Base-by-base conservation (phyloP, 2,113 vertebrate genomes). In the Silurus asotus region DNA sequence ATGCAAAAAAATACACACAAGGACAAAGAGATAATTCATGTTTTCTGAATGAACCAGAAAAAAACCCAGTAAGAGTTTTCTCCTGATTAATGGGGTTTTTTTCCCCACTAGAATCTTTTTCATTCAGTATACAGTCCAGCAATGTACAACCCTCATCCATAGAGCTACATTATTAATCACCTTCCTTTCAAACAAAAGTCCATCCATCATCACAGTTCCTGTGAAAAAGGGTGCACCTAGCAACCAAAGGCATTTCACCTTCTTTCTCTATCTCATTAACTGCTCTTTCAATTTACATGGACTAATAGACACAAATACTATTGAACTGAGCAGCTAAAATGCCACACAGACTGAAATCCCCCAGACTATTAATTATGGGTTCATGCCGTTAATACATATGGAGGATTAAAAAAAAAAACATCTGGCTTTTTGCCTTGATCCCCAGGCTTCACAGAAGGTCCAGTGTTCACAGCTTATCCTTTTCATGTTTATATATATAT, bases 91-190 rank as follows among this genome's bases (percentile, higher is more conserved):
- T 62, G 23, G 25, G 37, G n/a, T n/a, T 82, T 74, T 64, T n/a
- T 49, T 69, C 55, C 49, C 56, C 45, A 67, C 37, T 37, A 17
- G 6, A 79, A 62, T 62, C 51, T 28, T 51, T 20, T 5, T 37
- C 49, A n/a, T 17, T 82, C 62, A 2, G 53, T 10, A 65, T 59
- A 72, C 83, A 76, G 19, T 45, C 15, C 62, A 76, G 53, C 48
- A 8, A 20, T 84, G 25, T 45, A 76, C 1, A 67, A 48, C 17
- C 53, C 85, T 28, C 85, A 64, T 81, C 83, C 88, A 90, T 88
- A 82, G 84, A 88, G 87, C 87, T 88, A 75, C 88, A 67, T 86
- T 78, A 92, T 93, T 89, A 90, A 91, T 93, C 86, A 90, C 80
- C 90, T 87, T 90, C 81, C 90, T 87, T 90, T 91, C 87, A 91